Conservation (phyloP, 2,797 vertebrate genomes). For the Tapera naevia region DNA sequence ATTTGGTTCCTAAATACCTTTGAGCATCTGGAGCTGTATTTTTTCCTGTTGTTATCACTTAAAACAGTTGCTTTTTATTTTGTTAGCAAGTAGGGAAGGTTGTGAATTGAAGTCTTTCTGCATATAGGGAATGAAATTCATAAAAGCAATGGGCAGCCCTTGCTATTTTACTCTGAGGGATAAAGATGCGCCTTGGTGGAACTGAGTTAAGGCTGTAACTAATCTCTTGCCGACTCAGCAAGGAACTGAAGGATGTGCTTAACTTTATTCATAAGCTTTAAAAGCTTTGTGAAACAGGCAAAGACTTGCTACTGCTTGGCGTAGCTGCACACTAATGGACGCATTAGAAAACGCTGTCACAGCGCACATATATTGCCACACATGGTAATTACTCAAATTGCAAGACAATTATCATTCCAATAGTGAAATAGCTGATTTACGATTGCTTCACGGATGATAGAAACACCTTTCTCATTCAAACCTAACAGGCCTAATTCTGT, state of each 20-base stretch:
- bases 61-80: not conserved
- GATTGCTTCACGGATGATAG: conserved; percentile 1
- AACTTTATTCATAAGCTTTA: not conserved
- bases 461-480: conserved; percentile 47
- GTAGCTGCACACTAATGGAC: not conserved
- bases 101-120: not conserved
- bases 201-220: not conserved
- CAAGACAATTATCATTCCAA: conserved; percentile 20
- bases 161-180: not conserved
- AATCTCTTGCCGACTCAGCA: not conserved
- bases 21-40: not conserved
- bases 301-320: not conserved
- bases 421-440: conserved; percentile 29
- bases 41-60: not conserved
- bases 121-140: not conserved
- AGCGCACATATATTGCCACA: conserved; percentile 4
- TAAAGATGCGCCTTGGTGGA: not conserved
- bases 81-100: not conserved
- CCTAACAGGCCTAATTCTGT: not conserved
- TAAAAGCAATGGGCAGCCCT: not conserved
- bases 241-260: not conserved
- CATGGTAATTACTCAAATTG: conserved; percentile 56
- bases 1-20: not conserved
- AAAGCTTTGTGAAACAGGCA: not conserved
- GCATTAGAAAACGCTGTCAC: conserved; percentile 1